Evolutionary conservation across 2,888 invertebrate species (phyloP), one percentile per base, ranked within the genome.

Genomic region (Dicranocentrus wangi): DNA sequence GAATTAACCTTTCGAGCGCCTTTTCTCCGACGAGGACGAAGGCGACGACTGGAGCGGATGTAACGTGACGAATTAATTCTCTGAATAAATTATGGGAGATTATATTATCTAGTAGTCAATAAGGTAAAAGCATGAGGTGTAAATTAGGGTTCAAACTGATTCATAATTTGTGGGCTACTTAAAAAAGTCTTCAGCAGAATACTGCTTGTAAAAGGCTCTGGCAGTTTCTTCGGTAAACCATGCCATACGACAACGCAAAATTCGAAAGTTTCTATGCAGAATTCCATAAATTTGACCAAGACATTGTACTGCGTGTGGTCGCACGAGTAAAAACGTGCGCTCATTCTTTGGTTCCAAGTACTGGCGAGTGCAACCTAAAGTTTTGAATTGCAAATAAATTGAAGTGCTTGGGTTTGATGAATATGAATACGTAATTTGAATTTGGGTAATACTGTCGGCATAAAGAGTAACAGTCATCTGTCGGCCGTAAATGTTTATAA

Each of bases 271-370:
- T 75, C 90, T 39, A 87, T 92, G 89, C 15, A 97, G 91, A 25
- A 91, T 89, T 68, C 91, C 92, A 0, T 97, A 87, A 73, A 97
- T 93, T 87, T 93, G 92, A 0, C 96, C 96, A 84, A 93, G 90
- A 87, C 92, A 91, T 21, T 91, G 90, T 23, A 93, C 90, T 8
- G 92, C 91, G 79, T 93, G 90, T 8, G 95, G 94, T 88, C 95
- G 95, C 8, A 97, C 90, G 85, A 97, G 89, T 2, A 92, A 93
- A 89, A 95, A 93, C 1, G 95, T 94, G 87, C 94, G n/a, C 21
- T 76, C 76, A 15, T 76, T 32, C 77, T 88, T 88, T 17, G 84
- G 84, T 28, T 87, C 86, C 7, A 90, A 86, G 72, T 86, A 87
- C 53, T 87, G 86, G 21, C 87, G 85, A 1, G 90, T 90, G 81